Percentiles rank a stretch among this genome's conserved stretches.
Evolutionary conservation across 2,113 vertebrate species (phyloP).

Genomic region (Hippocampus zosterae): DNA sequence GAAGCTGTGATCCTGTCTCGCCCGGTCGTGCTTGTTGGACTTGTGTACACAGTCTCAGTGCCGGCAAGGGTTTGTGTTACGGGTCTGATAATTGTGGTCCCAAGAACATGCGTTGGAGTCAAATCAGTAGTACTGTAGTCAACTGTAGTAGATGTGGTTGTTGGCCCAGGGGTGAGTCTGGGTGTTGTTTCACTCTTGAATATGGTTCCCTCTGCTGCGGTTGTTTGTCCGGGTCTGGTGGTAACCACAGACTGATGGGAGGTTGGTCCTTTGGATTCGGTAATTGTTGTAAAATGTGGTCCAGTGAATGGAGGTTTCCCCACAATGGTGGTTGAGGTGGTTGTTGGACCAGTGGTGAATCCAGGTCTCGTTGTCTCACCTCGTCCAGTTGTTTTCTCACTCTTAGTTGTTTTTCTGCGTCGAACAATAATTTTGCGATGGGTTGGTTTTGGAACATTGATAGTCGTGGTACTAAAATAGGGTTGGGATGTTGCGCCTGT

Average conservation of each 20-base stretch:
- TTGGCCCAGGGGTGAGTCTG: neutral
- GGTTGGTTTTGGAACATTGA: no score
- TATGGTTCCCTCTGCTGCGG: neutral
- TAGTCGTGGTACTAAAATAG: no score
- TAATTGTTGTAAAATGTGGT: neutral
- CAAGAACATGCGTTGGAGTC: neutral
- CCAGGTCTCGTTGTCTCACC: no score
- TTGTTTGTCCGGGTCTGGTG: neutral
- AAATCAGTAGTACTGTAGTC: constrained; percentile 19
- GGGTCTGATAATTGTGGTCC: constrained; percentile 21
- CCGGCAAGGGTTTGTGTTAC: no score
- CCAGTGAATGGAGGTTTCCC: constrained; percentile 2
- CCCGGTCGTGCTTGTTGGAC: neutral
- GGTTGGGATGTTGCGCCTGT: no score
- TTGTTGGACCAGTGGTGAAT: neutral
- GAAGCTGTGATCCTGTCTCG: neutral
- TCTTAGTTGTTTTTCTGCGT: no score
- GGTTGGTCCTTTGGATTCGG: constrained; percentile 1
- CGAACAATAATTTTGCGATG: no score
- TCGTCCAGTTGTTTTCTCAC: no score
- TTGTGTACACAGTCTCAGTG: neutral
- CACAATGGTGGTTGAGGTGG: neutral
- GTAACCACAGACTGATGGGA: constrained; percentile 1
- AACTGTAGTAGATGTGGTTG: constrained; percentile 1
- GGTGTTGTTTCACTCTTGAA: neutral